These are phyloP conservation scores for Siniperca undulata DNA, from an alignment of 2,797 vertebrate species.

Conservation along the genomic window DNA sequence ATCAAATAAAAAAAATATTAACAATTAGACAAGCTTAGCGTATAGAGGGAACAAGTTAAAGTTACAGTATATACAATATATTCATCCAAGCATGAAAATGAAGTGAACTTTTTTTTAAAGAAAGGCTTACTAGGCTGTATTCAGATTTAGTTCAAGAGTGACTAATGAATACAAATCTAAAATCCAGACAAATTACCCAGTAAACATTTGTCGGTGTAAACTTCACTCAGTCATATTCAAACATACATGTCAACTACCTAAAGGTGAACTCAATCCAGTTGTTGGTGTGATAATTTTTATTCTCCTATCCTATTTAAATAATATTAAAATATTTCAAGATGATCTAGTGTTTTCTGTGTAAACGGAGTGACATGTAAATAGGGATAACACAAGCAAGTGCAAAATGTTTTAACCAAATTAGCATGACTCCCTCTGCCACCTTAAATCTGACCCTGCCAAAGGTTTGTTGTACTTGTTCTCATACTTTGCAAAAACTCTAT, in stretches of 20 bases:
- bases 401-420: conserved; percentile 4
- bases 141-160: conserved; percentile 10
- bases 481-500: neutral
- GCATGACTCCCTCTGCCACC: neutral
- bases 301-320: no score
- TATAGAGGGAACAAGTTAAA: neutral
- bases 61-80: neutral
- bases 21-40: conserved; percentile 16
- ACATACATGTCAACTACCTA: neutral
- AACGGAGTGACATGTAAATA: neutral
- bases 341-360: neutral
- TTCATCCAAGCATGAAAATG: conserved; percentile 7
- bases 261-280: neutral
- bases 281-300: neutral
- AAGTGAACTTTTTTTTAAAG: neutral
- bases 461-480: conserved; percentile 9
- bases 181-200: conserved; percentile 1
- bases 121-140: neutral
- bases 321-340: neutral
- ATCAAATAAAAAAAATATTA: conserved; percentile 34
- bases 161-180: neutral
- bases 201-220: conserved; percentile 28
- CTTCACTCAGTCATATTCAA: conserved; percentile 24
- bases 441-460: conserved; percentile 13
- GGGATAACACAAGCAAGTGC: neutral